Percentiles rank a stretch among this genome's conserved stretches.
phyloP scores from a whole-genome alignment of 2,797 vertebrate species.

The Urophycis tenuis region DNA sequence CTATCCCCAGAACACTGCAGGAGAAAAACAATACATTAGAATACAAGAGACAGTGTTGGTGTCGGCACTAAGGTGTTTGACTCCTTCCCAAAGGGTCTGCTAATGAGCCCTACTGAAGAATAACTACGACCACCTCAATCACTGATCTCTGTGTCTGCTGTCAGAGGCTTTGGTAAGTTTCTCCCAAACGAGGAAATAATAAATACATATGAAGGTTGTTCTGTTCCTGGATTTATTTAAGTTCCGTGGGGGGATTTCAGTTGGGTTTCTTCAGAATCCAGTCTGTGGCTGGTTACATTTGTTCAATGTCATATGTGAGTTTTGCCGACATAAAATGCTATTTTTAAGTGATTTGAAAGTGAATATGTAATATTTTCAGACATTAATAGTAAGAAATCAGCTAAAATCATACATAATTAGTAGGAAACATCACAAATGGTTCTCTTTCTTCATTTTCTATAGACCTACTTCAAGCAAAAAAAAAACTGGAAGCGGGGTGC shows the following conservation, averaged over 20 bases:
- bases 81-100: not conserved
- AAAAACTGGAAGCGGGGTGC: not conserved
- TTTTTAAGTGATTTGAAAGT: not conserved
- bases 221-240: not conserved
- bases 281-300: not conserved
- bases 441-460: no score
- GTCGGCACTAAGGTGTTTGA: not conserved
- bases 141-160: no score
- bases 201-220: not conserved
- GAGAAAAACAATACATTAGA: not conserved
- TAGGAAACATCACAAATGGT: not conserved
- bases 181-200: not conserved
- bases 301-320: not conserved
- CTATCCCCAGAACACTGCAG: not conserved
- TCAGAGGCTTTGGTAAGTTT: no score
- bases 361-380: not conserved
- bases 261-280: not conserved
- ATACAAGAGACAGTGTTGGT: not conserved
- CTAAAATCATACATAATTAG: not conserved
- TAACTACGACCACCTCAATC: not conserved
- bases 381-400: slow-evolving; percentile 2
- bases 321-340: not conserved
- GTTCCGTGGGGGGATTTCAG: not conserved
- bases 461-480: no score
- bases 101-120: not conserved